Conservation (phyloP, 2,113 vertebrate genomes). For the Vulpes ferrilata region DNA sequence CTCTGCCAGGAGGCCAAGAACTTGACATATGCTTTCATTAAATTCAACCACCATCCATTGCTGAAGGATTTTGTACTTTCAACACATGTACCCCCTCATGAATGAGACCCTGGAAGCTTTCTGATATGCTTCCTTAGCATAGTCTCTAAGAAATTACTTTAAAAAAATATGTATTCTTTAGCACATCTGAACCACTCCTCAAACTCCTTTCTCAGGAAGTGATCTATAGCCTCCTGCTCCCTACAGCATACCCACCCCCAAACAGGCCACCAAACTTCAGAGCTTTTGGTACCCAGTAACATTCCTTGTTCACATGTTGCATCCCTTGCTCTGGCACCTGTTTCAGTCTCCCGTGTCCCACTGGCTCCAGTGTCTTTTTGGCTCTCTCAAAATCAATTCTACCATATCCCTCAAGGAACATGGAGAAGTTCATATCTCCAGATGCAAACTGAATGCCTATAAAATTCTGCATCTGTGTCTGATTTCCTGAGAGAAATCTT, state of each 20-base stretch:
- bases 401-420: not conserved
- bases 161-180: conserved; percentile 5
- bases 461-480: not conserved
- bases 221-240: not conserved
- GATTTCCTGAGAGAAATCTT: conserved; percentile 36
- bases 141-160: not conserved
- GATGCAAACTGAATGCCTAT: not conserved
- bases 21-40: conserved; percentile 17
- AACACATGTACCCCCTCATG: not conserved
- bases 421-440: conserved; percentile 1
- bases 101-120: not conserved
- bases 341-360: not conserved
- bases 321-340: not conserved
- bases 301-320: not conserved
- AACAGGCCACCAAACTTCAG: not conserved
- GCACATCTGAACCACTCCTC: not conserved
- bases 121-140: not conserved
- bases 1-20: conserved; percentile 49
- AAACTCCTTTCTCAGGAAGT: conserved; percentile 26
- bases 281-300: not conserved
- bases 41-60: conserved; percentile 5
- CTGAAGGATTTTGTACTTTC: conserved; percentile 16
- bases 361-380: not conserved
- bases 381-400: not conserved
- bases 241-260: not conserved